Base-by-base conservation (phyloP, 2,797 vertebrate genomes). In the Cetoscarus ocellatus region DNA sequence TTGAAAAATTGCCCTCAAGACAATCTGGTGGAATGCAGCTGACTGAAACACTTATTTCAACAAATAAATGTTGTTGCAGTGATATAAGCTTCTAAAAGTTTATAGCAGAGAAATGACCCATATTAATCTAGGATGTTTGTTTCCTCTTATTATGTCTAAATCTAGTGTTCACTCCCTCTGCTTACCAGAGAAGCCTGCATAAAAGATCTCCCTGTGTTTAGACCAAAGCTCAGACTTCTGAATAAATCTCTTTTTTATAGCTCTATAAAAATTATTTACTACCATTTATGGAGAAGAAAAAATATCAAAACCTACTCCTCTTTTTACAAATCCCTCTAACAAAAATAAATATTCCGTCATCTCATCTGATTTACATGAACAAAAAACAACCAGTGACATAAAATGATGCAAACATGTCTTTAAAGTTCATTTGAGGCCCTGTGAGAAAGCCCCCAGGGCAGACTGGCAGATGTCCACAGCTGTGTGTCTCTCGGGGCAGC, bases 391-490 rank as follows among this genome's bases (percentile, higher is more conserved):
- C 78, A 18, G 66, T 70, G 79, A 85, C 61, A 70, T 39, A 4
- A 59, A 40, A 14, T 52, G 50, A 80, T 55, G 76, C 38, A 45
- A 44, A 79, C 68, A 75, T 62, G 62, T 58, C 54, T 44, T 50
- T 67, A 10, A 14, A 77, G 64, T 58, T 75, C 58, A 47, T 17
- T 36, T 48, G 8, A 15, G 73, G 65, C 44, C 70, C 70, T 73
- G 17, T 50, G 66, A 76, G 80, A 59, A 48, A 35, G 42, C 60
- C 64, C 47, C 55, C 10, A 10, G 72, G 70, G 58, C 53, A 13
- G 73, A 81, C 74, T 83, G 86, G 84, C 82, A 48, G 67, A 56
- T 65, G 66, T 83, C 82, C 78, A 83, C 47, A 35, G 55, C 42
- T 0, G 52, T 10, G 38, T 6, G 27, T 84, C 74, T 61, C 67